phyloP scores from a whole-genome alignment of 2,113 vertebrate genomes.

The Oryzias curvinotus region DNA sequence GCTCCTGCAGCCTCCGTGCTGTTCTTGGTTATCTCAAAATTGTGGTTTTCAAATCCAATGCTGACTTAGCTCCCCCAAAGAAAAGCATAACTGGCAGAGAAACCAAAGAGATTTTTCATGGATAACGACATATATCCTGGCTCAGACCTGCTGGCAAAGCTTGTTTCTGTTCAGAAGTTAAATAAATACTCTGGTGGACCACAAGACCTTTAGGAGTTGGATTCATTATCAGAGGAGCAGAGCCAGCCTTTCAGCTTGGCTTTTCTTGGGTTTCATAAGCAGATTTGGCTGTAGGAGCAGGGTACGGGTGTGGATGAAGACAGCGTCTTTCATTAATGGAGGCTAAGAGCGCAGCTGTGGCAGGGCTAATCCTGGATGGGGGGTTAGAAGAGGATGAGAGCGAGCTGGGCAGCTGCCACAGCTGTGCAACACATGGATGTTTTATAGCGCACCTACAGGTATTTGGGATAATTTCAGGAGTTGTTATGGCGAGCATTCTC shows the following conservation, averaged over 20 bases:
- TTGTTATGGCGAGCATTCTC: slow-evolving; percentile 52
- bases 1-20: too few relatives aligned
- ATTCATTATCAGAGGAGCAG: slow-evolving; percentile 8
- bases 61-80: too few relatives aligned
- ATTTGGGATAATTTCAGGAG: slow-evolving; percentile 64
- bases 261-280: neutral
- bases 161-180: slow-evolving; percentile 43
- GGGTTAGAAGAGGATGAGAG: slow-evolving; percentile 28
- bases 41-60: too few relatives aligned
- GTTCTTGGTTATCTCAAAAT: too few relatives aligned
- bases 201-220: slow-evolving; percentile 6
- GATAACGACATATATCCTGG: slow-evolving; percentile 27
- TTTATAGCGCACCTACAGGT: slow-evolving; percentile 70
- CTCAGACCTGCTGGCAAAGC: slow-evolving; percentile 28
- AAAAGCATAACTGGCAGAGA: slow-evolving; percentile 17
- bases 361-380: slow-evolving; percentile 23
- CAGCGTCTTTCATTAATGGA: slow-evolving; percentile 1
- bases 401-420: slow-evolving; percentile 43
- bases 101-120: slow-evolving; percentile 24
- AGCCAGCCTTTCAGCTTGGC: neutral
- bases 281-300: neutral
- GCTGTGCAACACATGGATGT: slow-evolving; percentile 54
- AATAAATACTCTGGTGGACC: slow-evolving; percentile 49
- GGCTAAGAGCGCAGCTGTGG: slow-evolving; percentile 18
- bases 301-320: neutral